A percentile compares a stretch with the other conserved stretches of the same genome.
Conservation (phyloP, 2,888 invertebrate species). For the Muscina levida region DNA sequence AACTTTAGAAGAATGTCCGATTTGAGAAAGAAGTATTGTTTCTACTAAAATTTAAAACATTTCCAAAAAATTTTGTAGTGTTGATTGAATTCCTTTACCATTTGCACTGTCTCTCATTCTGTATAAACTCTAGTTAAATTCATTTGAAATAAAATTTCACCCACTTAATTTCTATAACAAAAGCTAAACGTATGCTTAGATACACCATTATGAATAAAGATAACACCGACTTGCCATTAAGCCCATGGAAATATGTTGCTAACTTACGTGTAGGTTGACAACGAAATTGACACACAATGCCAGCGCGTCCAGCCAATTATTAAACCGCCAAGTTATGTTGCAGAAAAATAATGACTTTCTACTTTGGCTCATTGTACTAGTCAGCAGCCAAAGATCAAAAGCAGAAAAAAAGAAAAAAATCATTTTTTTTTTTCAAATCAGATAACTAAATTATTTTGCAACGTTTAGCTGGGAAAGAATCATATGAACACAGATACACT, state of each 20-base stretch:
- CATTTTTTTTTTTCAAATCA: background rate
- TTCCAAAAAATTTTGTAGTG: too few relatives aligned
- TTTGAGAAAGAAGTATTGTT: too few relatives aligned
- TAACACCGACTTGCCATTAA: conserved; percentile 13
- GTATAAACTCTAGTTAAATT: too few relatives aligned
- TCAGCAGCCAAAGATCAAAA: conserved; percentile 11
- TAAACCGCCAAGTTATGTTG: background rate
- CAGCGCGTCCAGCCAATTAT: background rate
- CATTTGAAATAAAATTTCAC: too few relatives aligned
- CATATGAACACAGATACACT: background rate
- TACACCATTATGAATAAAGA: too few relatives aligned
- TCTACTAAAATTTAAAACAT: too few relatives aligned
- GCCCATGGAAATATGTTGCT: conserved; percentile 32
- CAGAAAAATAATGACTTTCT: conserved; percentile 13
- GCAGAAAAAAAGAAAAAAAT: background rate
- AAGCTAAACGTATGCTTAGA: too few relatives aligned
- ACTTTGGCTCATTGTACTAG: conserved; percentile 7
- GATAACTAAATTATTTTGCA: conserved; percentile 34
- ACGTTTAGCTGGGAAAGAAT: background rate
- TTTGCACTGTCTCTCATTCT: too few relatives aligned
- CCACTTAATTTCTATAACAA: too few relatives aligned
- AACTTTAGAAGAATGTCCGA: too few relatives aligned
- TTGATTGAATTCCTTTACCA: too few relatives aligned
- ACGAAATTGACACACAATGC: conserved; percentile 43
- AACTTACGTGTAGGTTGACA: conserved; percentile 49